phyloP scores from a whole-genome alignment of 2,113 vertebrate species.

The Macquaria ambigua region DNA sequence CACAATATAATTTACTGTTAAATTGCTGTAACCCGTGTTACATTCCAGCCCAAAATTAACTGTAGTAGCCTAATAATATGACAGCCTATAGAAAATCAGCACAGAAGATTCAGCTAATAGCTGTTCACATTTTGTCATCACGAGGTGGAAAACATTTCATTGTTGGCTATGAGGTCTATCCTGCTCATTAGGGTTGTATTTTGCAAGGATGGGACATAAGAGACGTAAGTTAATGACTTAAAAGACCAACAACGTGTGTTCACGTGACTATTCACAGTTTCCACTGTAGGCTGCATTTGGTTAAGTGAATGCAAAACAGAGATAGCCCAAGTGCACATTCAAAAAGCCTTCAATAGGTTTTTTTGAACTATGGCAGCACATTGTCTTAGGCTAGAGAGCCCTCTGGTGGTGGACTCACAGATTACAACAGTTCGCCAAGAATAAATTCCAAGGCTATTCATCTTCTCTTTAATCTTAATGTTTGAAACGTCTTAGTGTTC shows the following conservation, averaged over 20 bases:
- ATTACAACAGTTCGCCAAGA: slow-evolving; percentile 10
- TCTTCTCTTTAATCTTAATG: not conserved
- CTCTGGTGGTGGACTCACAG: slow-evolving; percentile 49
- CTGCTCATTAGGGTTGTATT: not conserved
- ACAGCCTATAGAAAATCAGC: not conserved
- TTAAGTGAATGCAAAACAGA: not conserved
- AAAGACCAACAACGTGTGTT: not conserved
- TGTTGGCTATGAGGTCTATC: not conserved
- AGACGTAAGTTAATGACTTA: not conserved
- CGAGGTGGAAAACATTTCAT: not conserved
- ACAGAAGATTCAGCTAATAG: not conserved
- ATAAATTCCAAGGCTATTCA: not conserved
- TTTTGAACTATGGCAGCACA: too few species aligned
- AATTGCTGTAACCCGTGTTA: too few species aligned
- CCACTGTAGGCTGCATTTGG: not conserved
- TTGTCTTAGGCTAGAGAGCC: slow-evolving; percentile 36
- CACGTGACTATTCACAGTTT: not conserved
- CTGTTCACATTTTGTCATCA: not conserved
- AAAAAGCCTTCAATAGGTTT: not conserved
- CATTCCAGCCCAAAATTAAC: not conserved
- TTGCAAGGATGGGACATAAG: not conserved
- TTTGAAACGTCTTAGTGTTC: not conserved
- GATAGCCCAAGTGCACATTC: not conserved
- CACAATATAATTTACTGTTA: not conserved
- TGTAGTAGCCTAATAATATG: too few species aligned